Evolutionary conservation across 1,140 invertebrate genomes (phyloP).

Genomic region (Ganaspis sp.): DNA sequence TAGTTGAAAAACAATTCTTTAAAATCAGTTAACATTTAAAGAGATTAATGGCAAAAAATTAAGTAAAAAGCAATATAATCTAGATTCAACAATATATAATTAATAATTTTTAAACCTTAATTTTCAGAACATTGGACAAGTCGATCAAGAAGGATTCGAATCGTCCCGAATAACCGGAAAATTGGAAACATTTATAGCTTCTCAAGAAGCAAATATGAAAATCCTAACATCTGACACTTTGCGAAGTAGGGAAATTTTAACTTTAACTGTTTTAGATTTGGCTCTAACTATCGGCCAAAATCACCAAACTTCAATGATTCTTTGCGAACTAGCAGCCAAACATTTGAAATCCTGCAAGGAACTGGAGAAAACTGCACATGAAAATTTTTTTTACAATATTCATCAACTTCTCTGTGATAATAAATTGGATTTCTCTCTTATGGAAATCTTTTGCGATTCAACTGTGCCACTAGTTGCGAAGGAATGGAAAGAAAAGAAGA

Average conservation of each 20-base stretch:
- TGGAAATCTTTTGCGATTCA: constrained; percentile 58
- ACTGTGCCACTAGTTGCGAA: constrained; percentile 56
- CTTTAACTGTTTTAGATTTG: constrained; percentile 63
- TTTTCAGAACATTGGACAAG: constrained; percentile 64
- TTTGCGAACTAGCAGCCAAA: constrained; percentile 63
- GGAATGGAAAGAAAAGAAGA: constrained; percentile 55
- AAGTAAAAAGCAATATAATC: no score
- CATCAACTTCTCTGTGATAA: constrained; percentile 60
- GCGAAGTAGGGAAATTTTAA: constrained; percentile 59
- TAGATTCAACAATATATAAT: no score
- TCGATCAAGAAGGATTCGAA: constrained; percentile 60
- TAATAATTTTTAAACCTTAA: background rate
- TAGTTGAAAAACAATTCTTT: background rate
- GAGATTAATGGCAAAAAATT: no score
- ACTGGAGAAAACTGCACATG: constrained; percentile 52
- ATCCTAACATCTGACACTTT: constrained; percentile 43
- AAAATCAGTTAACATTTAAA: background rate
- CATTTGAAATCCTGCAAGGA: constrained; percentile 61
- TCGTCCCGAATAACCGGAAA: constrained; percentile 60
- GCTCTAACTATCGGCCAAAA: constrained; percentile 60
- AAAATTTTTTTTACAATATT: constrained; percentile 56
- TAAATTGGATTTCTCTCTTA: constrained; percentile 47
- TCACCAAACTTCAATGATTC: constrained; percentile 50
- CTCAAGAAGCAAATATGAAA: constrained; percentile 60
- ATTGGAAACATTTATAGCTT: constrained; percentile 67